These are phyloP conservation scores for Rostratula benghalensis DNA, from an alignment of 2,113 vertebrate species.

Conservation along the genomic window DNA sequence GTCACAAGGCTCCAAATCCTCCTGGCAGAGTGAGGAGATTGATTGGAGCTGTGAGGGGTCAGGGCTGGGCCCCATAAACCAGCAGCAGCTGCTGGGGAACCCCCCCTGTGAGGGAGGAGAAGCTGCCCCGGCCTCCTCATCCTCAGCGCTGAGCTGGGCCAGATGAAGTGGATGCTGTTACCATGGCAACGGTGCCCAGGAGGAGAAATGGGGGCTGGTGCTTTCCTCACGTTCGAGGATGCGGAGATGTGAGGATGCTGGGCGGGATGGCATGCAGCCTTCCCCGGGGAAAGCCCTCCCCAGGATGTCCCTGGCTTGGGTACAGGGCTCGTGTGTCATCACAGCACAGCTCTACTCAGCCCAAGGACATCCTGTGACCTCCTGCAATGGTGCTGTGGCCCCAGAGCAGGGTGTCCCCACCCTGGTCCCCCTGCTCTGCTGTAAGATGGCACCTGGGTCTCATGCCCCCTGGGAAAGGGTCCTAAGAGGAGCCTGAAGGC, in stretches of 20 bases:
- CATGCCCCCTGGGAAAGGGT: background rate
- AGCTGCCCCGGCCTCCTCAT: background rate
- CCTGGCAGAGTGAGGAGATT: rapidly evolving
- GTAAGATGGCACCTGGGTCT: background rate
- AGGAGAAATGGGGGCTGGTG: background rate
- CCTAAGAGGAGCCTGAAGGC: no score
- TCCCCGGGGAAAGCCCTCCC: background rate
- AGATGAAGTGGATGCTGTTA: background rate
- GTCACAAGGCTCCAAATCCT: background rate
- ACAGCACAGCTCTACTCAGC: background rate
- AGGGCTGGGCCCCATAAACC: background rate
- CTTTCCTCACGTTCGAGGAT: background rate
- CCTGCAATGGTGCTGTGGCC: background rate
- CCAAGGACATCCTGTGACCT: background rate
- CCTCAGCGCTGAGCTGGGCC: background rate
- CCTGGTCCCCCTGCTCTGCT: background rate
- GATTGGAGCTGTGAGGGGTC: rapidly evolving
- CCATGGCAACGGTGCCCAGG: conserved; percentile 15
- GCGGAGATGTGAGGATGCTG: background rate
- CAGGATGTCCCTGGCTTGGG: background rate
- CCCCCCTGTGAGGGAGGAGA: background rate
- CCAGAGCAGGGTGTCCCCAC: background rate
- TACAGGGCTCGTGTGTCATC: background rate
- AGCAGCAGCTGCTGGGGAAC: background rate
- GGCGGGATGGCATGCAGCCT: rapidly evolving